Percentiles rank a stretch among this genome's conserved stretches.
Conservation (phyloP, 2,797 vertebrate genomes). For the Pogoniulus pusillus region DNA sequence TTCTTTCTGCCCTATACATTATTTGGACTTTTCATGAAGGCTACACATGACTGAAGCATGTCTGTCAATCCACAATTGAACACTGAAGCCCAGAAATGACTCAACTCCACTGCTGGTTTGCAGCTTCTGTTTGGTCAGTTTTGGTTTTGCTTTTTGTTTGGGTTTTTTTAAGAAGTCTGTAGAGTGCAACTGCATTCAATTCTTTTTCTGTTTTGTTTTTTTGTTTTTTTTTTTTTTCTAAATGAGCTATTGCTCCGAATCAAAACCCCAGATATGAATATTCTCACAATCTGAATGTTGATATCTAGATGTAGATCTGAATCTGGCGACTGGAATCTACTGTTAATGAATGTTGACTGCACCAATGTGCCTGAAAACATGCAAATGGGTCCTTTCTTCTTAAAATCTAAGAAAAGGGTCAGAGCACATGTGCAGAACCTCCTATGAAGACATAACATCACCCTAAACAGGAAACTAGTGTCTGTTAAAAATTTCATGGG, state of each 20-base stretch:
- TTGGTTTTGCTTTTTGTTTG: not conserved
- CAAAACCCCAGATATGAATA: constrained; percentile 1
- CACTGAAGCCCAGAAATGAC: not conserved
- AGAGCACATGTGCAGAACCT: constrained; percentile 28
- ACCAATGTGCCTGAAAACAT: constrained; percentile 14
- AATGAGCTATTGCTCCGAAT: not conserved
- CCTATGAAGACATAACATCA: constrained; percentile 18
- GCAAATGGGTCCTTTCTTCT: not conserved
- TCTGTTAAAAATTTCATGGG: constrained; percentile 51
- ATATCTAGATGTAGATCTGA: constrained; percentile 15
- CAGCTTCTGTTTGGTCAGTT: not conserved
- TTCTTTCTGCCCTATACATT: not conserved
- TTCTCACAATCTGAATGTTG: constrained; percentile 15
- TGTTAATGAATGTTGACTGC: not conserved
- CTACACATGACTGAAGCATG: fast-evolving
- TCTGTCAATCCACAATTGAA: not conserved
- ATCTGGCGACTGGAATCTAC: constrained; percentile 36
- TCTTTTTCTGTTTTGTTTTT: not conserved
- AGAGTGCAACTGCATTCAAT: not conserved
- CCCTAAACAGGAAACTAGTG: constrained; percentile 38
- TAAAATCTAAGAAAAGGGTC: not conserved
- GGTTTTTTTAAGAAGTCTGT: not conserved
- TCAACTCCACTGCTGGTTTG: not conserved
- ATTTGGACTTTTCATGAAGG: not conserved
- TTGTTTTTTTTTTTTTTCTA: not conserved